Evolutionary conservation across 2,888 invertebrate genomes (phyloP), one percentile per base, ranked within the genome.

Genomic region (Peribatodes rhomboidaria): DNA sequence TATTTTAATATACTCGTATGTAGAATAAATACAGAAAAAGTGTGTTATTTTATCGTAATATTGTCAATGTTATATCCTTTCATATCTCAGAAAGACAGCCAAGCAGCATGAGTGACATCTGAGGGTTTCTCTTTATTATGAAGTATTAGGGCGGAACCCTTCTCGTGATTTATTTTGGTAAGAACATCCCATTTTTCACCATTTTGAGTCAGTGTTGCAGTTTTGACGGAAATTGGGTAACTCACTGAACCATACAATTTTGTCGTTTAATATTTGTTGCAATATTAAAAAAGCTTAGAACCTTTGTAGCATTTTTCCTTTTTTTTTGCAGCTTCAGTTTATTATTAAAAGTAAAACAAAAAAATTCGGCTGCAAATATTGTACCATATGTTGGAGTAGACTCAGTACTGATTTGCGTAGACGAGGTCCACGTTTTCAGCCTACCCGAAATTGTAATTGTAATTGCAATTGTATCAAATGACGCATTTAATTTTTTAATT

Each of bases 121-220:
- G 65, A 71, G 61, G 70, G 67, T 58, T 72, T 61, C 71, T 61
- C 63, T 69, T 65, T 71, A 70, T 68, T 62, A 72, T 75, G 70
- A 73, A 74, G 72, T 68, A 71, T 66, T 69, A 52, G 58, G 54
- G 65, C 42, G 56, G 47, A 54, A 66, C 63, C 67, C 67, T 62
- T 64, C 65, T 65, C 62, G 58, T 53, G 69, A 60, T 71, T 69
- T 66, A 69, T 69, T 62, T 9, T 61, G 63, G 16, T 33, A 50
- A 61, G 46, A 53, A 53, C 31, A 58, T 41, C 59, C 60, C 67
- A 64, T 63, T 65, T 67, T 65, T 60, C 59, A 67, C 14, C 35
- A 56, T 10, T 39, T 49, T 59, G 41, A 37, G 50, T 37, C 42
- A 41, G 20, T 22, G 39, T 20, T 63, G 57, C 58, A 58, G 22